Evolutionary conservation across 2,888 invertebrate species (phyloP).

Genomic region (Phlogophora meticulosa): DNA sequence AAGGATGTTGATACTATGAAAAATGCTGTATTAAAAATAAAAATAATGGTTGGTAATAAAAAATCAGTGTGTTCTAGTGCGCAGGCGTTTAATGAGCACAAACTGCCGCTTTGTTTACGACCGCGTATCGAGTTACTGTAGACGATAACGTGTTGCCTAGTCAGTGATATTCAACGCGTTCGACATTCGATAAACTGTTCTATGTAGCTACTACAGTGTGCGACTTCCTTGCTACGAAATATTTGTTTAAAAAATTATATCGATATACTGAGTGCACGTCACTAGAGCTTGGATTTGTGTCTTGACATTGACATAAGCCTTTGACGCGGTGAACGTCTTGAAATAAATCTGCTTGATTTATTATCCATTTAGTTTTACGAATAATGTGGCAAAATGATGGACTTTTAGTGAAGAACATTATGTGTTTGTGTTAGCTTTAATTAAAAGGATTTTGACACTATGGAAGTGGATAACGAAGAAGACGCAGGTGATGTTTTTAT

Average conservation of each 20-base stretch:
- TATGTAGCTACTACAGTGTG: slow-evolving; percentile 34
- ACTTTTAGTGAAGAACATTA: slow-evolving; percentile 41
- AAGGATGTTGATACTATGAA: neutral
- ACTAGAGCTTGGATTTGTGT: slow-evolving; percentile 51
- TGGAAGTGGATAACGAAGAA: slow-evolving; percentile 64
- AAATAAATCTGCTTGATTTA: slow-evolving; percentile 24
- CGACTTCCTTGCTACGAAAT: slow-evolving; percentile 41
- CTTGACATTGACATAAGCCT: slow-evolving; percentile 41
- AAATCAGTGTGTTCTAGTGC: slow-evolving; percentile 62
- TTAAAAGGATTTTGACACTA: slow-evolving; percentile 34
- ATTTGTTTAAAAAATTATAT: slow-evolving; percentile 55
- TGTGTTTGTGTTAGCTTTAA: slow-evolving; percentile 42
- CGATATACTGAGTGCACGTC: slow-evolving; percentile 54
- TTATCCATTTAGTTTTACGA: slow-evolving; percentile 14
- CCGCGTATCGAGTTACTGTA: slow-evolving; percentile 73
- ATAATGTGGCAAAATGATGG: slow-evolving; percentile 45
- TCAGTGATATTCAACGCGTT: slow-evolving; percentile 64
- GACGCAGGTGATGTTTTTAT: slow-evolving; percentile 53
- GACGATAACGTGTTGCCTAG: slow-evolving; percentile 77
- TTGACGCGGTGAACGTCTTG: slow-evolving; percentile 32
- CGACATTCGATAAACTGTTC: slow-evolving; percentile 38
- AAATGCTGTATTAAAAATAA: slow-evolving; percentile 37
- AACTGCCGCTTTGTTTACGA: slow-evolving; percentile 78
- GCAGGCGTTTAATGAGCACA: slow-evolving; percentile 71
- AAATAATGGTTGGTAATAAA: slow-evolving; percentile 42